Conservation (phyloP, 2,113 vertebrate species). For the Lycocorax pyrrhopterus region DNA sequence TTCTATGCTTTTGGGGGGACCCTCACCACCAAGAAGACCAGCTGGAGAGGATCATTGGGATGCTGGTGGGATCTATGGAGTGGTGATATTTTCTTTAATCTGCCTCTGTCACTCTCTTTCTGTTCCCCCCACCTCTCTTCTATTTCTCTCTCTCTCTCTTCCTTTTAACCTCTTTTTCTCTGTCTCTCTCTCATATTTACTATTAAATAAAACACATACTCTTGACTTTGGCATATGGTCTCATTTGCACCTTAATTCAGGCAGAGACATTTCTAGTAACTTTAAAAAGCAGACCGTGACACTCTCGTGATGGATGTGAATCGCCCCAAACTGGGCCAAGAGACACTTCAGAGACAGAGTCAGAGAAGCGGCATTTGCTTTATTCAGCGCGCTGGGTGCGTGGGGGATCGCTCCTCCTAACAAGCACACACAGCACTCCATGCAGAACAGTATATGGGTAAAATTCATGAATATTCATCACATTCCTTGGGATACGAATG, state of each 20-base stretch:
- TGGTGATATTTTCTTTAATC: background rate
- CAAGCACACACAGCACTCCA: too few species aligned
- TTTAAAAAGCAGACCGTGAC: background rate
- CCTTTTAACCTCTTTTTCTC: too few species aligned
- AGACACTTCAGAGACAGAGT: too few species aligned
- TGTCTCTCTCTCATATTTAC: background rate
- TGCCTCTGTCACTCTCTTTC: background rate
- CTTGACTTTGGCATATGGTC: background rate
- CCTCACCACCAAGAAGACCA: background rate
- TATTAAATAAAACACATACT: background rate
- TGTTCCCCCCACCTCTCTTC: background rate
- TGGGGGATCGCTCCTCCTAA: too few species aligned
- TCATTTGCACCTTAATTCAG: background rate
- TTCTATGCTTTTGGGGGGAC: background rate
- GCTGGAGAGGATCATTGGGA: background rate
- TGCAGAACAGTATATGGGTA: too few species aligned
- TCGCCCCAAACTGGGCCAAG: too few species aligned
- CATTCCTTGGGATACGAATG: too few species aligned
- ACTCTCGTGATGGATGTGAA: background rate
- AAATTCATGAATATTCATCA: too few species aligned
- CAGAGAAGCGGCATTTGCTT: too few species aligned
- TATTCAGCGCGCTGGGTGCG: too few species aligned
- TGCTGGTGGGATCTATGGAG: too few species aligned
- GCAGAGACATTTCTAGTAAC: background rate
- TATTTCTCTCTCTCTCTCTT: background rate